Evolutionary conservation across 1,140 invertebrate genomes (phyloP).

Genomic region (Microplitis mediator): DNA sequence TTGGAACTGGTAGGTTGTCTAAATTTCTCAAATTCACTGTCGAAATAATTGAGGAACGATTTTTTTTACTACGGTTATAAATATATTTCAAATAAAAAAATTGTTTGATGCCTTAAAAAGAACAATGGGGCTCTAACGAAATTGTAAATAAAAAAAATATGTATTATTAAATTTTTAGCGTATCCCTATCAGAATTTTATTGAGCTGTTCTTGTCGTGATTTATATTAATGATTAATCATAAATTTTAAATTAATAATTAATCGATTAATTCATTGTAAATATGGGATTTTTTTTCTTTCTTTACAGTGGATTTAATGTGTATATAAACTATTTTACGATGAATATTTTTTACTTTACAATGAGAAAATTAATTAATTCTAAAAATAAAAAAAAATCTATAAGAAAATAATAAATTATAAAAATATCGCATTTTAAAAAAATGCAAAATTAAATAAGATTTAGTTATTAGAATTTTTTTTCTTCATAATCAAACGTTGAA

Average conservation of each 20-base stretch:
- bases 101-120: slow-evolving; percentile 16
- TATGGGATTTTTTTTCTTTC: background rate
- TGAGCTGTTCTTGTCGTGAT: background rate
- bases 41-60: too few species aligned
- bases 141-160: slow-evolving; percentile 26
- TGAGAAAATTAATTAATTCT: background rate
- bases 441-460: too few species aligned
- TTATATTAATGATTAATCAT: background rate
- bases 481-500: too few species aligned
- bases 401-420: background rate
- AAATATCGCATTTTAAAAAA: too few species aligned
- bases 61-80: too few species aligned
- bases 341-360: background rate
- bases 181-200: slow-evolving; percentile 19
- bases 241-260: background rate
- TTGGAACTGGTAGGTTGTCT: too few species aligned
- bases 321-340: background rate
- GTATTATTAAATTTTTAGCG: slow-evolving; percentile 17
- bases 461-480: too few species aligned
- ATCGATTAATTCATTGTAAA: background rate
- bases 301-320: background rate
- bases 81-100: background rate
- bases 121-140: slow-evolving; percentile 17
- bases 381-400: background rate
- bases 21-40: too few species aligned